Evolutionary conservation across 2,113 vertebrate genomes (phyloP).

Genomic region (Puma concolor): DNA sequence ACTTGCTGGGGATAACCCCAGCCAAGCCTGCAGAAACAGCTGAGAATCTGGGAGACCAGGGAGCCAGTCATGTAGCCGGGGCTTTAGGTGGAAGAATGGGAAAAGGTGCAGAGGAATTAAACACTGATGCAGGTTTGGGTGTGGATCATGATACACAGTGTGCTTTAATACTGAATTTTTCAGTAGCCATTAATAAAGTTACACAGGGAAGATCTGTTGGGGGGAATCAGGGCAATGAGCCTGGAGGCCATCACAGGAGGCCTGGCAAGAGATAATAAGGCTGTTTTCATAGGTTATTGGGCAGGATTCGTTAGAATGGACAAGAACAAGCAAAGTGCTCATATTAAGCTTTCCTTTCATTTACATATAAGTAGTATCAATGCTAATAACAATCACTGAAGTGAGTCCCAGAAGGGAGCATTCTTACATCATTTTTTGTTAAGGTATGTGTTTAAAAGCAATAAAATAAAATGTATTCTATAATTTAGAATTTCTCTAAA

Average conservation of each 20-base stretch:
- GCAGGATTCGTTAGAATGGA: background rate
- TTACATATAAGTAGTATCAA: conserved; percentile 48
- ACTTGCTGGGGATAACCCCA: background rate
- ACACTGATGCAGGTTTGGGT: background rate
- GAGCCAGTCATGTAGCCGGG: too few relatives aligned
- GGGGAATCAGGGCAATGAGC: background rate
- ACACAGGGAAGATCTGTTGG: background rate
- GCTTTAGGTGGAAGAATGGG: rapidly evolving
- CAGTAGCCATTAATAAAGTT: background rate
- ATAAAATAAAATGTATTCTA: conserved; percentile 49
- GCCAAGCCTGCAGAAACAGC: background rate
- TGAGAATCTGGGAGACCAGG: background rate
- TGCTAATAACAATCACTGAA: conserved; percentile 54
- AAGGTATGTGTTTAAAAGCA: conserved; percentile 56
- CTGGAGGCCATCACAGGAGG: background rate
- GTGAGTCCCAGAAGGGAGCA: conserved; percentile 10
- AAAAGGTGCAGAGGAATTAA: background rate
- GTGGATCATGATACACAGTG: background rate
- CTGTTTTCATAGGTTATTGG: background rate
- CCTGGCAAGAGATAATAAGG: background rate
- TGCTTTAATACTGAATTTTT: background rate
- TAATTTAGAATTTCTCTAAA: conserved; percentile 40
- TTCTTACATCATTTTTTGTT: conserved; percentile 21
- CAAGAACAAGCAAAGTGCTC: background rate
- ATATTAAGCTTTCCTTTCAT: conserved; percentile 26